phyloP scores from a whole-genome alignment of 2,113 vertebrate genomes.

The Alaudala cheleensis region DNA sequence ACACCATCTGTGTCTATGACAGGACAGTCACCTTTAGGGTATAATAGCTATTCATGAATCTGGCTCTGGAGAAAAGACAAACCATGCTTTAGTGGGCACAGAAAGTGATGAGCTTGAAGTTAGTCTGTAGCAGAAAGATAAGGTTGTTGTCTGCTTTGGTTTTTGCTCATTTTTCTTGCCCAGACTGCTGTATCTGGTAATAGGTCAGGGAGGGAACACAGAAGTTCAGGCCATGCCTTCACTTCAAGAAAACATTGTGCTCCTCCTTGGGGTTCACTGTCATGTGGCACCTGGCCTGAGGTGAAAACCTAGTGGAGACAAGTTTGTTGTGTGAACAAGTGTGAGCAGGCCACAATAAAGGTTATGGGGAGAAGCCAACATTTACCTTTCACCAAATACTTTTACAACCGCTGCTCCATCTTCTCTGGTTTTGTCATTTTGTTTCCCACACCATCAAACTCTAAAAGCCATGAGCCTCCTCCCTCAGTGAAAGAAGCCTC shows the following conservation, averaged over 20 bases:
- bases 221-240: neutral
- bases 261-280: neutral
- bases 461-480: neutral
- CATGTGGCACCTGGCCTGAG: neutral
- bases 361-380: neutral
- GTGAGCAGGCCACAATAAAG: neutral
- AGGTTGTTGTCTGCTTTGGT: neutral
- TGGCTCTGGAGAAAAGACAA: neutral
- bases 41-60: neutral
- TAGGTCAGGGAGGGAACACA: neutral
- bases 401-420: neutral
- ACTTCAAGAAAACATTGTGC: neutral
- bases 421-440: neutral
- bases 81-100: neutral
- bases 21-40: neutral
- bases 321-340: slow-evolving; percentile 17
- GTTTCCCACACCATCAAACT: neutral
- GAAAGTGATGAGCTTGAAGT: neutral
- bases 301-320: slow-evolving; percentile 18
- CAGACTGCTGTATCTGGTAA: fast-evolving
- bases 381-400: neutral
- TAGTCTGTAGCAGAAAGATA: neutral
- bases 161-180: neutral
- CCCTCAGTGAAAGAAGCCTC: neutral
- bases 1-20: neutral